phyloP scores from a whole-genome alignment of 2,797 vertebrate species.

The Anguilla pacifica region DNA sequence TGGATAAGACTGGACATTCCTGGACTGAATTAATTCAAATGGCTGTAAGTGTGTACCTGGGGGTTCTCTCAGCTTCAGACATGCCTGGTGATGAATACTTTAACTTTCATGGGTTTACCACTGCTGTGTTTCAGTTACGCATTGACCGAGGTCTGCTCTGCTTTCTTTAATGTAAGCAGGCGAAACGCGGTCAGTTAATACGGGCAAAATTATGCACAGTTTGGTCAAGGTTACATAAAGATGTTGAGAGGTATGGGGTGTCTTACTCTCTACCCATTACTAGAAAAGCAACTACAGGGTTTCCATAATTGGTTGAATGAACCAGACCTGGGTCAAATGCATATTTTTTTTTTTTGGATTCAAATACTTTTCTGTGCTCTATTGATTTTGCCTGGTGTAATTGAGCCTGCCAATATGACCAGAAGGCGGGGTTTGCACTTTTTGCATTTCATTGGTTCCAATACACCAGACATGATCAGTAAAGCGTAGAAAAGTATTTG shows the following conservation, averaged over 20 bases:
- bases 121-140: background rate
- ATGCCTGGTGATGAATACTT: background rate
- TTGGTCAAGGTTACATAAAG: background rate
- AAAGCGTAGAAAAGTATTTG: too few species aligned
- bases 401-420: too few species aligned
- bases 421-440: too few species aligned
- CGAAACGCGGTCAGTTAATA: background rate
- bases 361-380: too few species aligned
- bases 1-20: too few species aligned
- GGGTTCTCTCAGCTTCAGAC: background rate
- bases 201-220: background rate
- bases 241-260: background rate
- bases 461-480: too few species aligned
- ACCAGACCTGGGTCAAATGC: background rate
- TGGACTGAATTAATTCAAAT: background rate
- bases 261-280: background rate
- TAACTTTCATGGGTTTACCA: background rate
- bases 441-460: too few species aligned
- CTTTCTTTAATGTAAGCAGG: background rate
- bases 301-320: background rate
- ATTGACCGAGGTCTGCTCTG: background rate
- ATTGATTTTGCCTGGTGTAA: too few species aligned
- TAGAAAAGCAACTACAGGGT: background rate
- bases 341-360: too few species aligned
- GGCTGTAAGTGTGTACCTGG: background rate